Conservation (phyloP, 1,140 invertebrate species). For the Calosoma granatense region DNA sequence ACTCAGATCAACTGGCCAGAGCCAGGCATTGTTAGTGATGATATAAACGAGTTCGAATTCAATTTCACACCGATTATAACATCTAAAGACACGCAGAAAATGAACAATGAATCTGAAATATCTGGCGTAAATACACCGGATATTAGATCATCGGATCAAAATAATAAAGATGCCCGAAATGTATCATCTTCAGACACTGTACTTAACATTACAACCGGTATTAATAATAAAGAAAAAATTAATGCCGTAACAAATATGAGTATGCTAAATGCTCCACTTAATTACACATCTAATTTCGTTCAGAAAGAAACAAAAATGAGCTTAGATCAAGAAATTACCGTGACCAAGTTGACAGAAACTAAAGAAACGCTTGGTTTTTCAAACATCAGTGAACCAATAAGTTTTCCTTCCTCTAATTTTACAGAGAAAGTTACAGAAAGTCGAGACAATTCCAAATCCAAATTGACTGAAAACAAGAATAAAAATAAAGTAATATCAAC, state of each 20-base stretch:
- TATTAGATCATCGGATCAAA: background rate
- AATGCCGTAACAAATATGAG: background rate
- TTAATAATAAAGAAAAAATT: no score
- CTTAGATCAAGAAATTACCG: background rate
- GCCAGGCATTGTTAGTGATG: constrained; percentile 51
- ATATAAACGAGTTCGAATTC: constrained; percentile 43
- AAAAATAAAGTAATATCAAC: constrained; percentile 10
- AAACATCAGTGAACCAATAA: no score
- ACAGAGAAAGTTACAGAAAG: no score
- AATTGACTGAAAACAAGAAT: constrained; percentile 3
- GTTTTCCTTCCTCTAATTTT: no score
- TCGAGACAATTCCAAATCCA: background rate
- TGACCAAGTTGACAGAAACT: constrained; percentile 8
- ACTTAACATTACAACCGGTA: background rate
- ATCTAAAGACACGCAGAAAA: background rate
- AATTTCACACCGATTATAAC: constrained; percentile 25
- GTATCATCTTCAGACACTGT: background rate
- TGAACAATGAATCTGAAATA: background rate
- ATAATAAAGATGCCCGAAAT: background rate
- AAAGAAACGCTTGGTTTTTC: no score
- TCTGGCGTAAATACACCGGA: background rate
- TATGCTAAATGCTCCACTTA: background rate
- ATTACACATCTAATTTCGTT: background rate
- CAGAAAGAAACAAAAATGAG: background rate
- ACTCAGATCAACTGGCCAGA: constrained; percentile 53